phyloP scores from a whole-genome alignment of 2,888 invertebrate species.

The Cylindroiulus punctatus region DNA sequence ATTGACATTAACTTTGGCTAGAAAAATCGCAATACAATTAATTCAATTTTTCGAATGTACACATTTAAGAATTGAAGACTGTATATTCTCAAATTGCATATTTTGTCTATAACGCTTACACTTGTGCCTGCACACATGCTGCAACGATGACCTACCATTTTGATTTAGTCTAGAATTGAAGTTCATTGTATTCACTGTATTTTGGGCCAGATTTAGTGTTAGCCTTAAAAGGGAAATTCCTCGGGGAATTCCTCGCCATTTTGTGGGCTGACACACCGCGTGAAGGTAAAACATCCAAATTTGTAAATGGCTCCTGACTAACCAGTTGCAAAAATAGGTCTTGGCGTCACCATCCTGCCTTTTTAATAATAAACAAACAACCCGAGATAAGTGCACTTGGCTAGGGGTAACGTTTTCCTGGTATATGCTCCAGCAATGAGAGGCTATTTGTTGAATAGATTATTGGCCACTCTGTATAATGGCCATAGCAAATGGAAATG shows the following conservation, averaged over 20 bases:
- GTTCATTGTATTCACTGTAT: background rate
- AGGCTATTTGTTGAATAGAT: background rate
- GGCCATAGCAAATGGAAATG: background rate
- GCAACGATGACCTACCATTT: background rate
- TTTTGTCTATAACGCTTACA: too few relatives aligned
- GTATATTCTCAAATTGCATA: too few relatives aligned
- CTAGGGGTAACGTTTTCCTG: background rate
- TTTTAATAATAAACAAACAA: conserved; percentile 39
- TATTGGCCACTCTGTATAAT: background rate
- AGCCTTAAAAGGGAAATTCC: conserved; percentile 17
- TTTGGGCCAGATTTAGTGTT: background rate
- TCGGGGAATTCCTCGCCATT: background rate
- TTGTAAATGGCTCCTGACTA: conserved; percentile 1
- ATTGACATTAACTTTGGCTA: too few relatives aligned
- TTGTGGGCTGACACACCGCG: background rate
- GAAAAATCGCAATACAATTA: too few relatives aligned
- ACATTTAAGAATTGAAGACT: too few relatives aligned
- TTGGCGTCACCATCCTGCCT: conserved; percentile 36
- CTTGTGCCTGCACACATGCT: too few relatives aligned
- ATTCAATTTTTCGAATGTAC: too few relatives aligned
- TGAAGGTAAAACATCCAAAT: conserved; percentile 11
- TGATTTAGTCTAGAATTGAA: background rate
- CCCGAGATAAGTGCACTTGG: conserved; percentile 17
- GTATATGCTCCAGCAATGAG: background rate
- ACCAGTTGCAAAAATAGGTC: conserved; percentile 43